phyloP scores from a whole-genome alignment of 2,113 vertebrate genomes.

The Hemicordylus capensis region DNA sequence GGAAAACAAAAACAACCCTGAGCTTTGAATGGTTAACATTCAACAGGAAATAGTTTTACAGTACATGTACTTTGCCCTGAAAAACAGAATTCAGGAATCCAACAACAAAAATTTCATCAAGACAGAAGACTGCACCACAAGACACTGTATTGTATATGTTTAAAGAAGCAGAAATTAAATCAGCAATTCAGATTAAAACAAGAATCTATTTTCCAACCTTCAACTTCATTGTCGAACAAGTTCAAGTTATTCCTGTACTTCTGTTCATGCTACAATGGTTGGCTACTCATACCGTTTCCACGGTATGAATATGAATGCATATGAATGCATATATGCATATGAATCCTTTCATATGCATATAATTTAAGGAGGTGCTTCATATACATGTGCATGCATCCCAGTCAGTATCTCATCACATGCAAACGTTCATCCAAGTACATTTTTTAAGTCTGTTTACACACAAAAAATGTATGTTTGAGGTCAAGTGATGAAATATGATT shows the following conservation, averaged over 20 bases:
- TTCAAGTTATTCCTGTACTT: background rate
- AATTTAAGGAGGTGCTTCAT: background rate
- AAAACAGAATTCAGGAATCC: background rate
- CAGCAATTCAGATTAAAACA: background rate
- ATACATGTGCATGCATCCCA: no score
- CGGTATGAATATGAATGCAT: no score
- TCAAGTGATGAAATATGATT: background rate
- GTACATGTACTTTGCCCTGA: background rate
- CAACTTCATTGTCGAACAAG: background rate
- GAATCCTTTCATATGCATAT: background rate
- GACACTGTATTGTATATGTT: background rate
- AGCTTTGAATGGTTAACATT: background rate
- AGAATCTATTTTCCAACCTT: background rate
- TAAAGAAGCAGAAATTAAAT: background rate
- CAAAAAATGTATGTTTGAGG: background rate
- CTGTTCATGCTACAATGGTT: background rate
- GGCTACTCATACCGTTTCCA: no score
- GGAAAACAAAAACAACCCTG: no score
- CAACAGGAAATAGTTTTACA: constrained; percentile 17
- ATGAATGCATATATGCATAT: background rate
- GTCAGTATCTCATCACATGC: background rate
- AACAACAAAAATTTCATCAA: background rate
- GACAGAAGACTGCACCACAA: background rate
- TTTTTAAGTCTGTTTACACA: no score
- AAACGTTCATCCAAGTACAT: no score